Evolutionary conservation across 2,888 invertebrate genomes (phyloP), one percentile per base, ranked within the genome.

Genomic region (Lypha dubia): DNA sequence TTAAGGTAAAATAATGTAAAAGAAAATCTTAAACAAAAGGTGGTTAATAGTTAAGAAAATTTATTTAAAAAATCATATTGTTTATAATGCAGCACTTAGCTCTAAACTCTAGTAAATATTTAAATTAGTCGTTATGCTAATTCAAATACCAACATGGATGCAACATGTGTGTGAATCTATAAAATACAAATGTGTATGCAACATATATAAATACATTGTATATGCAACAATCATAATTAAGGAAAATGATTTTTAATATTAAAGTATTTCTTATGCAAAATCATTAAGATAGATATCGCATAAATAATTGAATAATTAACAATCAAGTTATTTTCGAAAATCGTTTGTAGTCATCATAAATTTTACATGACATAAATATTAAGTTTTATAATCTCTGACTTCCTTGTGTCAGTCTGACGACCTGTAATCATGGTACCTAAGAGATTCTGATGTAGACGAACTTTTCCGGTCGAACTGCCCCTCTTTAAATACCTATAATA

Each of bases 51-150:
- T 20, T 17, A 17, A 68, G 24, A 63, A 53, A 53, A 62, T n/a
- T 41, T 56, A 63, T 56, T 79, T 8, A 60, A 87, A n/a, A 87
- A 83, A 46, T 60, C 32, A 35, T 62, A 49, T 38, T 63, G 17
- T 17, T 13, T 60, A n/a, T 13, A 28, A 28, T 46, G 28, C 28
- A 7, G 2, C 7, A 13, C 41, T 38, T 24, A 46, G 44, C 9
- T 56, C 8, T 24, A 56, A 44, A 28, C 28, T 28, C 28, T 28
- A 56, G 15, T 41, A 56, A 56, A 56, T 53, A 68, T 56, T 56
- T 44, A 46, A 32, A 73, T 73, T 60, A 35, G n/a, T 60, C 35
- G 46, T 49, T 49, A 73, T 49, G 35, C 22, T 51, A 73, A 73
- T 62, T 24, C 9, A 46, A 46, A 71, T 44, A 41, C 58, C 20